A percentile compares a stretch with the other conserved stretches of the same genome.
Evolutionary conservation across 2,888 invertebrate species (phyloP).

Genomic region (Cosmia trapezina): DNA sequence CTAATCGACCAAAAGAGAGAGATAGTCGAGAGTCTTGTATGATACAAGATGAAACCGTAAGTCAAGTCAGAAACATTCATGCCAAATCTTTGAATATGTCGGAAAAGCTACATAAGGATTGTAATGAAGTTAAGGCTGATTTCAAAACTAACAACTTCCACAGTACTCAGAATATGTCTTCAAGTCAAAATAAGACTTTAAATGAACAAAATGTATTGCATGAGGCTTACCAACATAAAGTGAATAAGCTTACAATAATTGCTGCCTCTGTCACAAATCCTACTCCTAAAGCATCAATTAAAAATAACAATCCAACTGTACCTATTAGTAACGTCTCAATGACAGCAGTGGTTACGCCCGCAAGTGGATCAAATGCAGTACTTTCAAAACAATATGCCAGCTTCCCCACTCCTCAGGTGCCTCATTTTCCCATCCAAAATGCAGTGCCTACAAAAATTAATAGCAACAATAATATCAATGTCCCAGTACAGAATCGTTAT

Average conservation of each 20-base stretch:
- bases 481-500: constrained; percentile 23
- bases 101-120: constrained; percentile 5
- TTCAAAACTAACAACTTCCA: background rate
- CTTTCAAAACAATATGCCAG: background rate
- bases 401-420: background rate
- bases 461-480: constrained; percentile 13
- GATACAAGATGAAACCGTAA: background rate
- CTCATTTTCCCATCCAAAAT: background rate
- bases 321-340: background rate
- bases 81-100: background rate
- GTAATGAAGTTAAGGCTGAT: constrained; percentile 6
- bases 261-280: background rate
- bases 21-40: background rate
- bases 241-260: background rate
- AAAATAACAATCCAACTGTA: background rate
- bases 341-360: background rate
- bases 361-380: constrained; percentile 6
- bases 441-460: background rate
- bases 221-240: background rate
- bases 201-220: constrained; percentile 7
- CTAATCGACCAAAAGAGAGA: constrained; percentile 3
- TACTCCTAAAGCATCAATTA: background rate
- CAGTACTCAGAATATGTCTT: background rate
- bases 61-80: background rate
- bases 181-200: constrained; percentile 10